phyloP scores from a whole-genome alignment of 2,797 vertebrate genomes.

The Galagoides demidoff region DNA sequence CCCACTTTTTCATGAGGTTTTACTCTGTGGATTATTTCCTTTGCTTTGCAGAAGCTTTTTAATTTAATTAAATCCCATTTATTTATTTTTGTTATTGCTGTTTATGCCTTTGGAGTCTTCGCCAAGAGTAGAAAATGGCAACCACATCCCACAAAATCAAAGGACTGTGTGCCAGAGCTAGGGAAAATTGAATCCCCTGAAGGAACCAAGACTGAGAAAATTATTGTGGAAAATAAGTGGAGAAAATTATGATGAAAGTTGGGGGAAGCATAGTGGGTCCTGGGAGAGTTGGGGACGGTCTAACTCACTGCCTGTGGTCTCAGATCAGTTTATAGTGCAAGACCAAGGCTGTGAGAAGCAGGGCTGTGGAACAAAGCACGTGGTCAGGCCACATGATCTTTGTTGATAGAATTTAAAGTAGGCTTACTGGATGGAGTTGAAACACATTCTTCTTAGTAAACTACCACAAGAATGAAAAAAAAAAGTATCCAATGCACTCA shows the following conservation, averaged over 20 bases:
- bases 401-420: neutral
- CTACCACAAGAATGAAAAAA: no score
- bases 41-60: no score
- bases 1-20: no score
- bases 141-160: neutral
- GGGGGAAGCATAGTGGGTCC: neutral
- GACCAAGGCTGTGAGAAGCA: neutral
- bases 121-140: neutral
- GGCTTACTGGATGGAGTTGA: neutral
- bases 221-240: neutral
- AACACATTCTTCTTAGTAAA: no score
- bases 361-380: neutral
- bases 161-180: neutral
- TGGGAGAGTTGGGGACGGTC: neutral
- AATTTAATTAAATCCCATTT: no score
- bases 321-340: neutral
- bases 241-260: neutral
- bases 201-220: neutral
- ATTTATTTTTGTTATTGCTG: no score
- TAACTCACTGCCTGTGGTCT: neutral
- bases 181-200: neutral
- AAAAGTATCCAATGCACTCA: no score
- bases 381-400: neutral
- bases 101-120: no score
- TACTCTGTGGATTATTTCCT: no score